A percentile compares a stretch with the other conserved stretches of the same genome.
phyloP scores from a whole-genome alignment of 64 coral and sea anemone genomes.

The Pachyseris speciosa region DNA sequence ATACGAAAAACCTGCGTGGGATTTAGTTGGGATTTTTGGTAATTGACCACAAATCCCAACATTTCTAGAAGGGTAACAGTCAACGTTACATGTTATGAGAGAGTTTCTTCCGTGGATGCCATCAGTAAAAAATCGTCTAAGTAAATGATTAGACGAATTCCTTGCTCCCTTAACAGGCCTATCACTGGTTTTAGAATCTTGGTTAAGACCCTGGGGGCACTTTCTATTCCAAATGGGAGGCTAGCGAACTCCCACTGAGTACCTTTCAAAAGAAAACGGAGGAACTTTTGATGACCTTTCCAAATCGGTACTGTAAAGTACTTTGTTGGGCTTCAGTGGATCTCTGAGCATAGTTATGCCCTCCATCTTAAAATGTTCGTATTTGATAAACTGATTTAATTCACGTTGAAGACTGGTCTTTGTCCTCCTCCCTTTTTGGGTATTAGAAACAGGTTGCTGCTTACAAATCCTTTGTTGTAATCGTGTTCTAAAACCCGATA shows the following conservation, averaged over 20 bases:
- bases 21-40: too few relatives aligned
- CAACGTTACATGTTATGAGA: too few relatives aligned
- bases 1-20: too few relatives aligned
- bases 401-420: constrained; percentile 41
- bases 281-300: constrained; percentile 6
- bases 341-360: constrained; percentile 66
- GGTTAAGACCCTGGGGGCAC: constrained; percentile 36
- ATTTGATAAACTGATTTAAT: constrained; percentile 57
- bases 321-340: constrained; percentile 20
- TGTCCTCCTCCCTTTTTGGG: constrained; percentile 49
- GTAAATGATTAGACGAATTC: not conserved
- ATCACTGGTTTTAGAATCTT: constrained; percentile 38
- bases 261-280: constrained; percentile 6
- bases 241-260: constrained; percentile 3
- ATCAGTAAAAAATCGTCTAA: not conserved
- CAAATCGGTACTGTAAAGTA: constrained; percentile 16
- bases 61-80: too few relatives aligned
- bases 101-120: not conserved
- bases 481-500: too few relatives aligned
- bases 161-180: not conserved
- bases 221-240: constrained; percentile 18
- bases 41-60: too few relatives aligned
- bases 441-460: constrained; percentile 33
- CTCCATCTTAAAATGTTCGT: constrained; percentile 65
- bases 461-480: too few relatives aligned